Base-by-base conservation (phyloP, 2,888 invertebrate genomes). In the Andrena marginata region DNA sequence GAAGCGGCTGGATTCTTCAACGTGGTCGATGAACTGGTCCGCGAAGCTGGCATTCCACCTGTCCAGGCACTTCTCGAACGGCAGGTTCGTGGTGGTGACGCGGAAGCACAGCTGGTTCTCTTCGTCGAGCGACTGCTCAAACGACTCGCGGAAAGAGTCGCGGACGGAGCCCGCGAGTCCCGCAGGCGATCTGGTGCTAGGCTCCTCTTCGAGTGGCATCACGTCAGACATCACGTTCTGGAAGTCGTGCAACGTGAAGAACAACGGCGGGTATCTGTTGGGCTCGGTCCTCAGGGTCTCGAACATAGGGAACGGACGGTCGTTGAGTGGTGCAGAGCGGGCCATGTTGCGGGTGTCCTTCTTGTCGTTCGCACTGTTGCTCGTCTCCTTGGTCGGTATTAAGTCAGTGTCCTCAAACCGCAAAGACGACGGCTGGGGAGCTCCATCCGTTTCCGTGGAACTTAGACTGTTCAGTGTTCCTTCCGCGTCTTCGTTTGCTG, bases 211-310 rank as follows among this genome's bases (percentile, higher is more conserved):
- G 13, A 23, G 62, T 2, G 35, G 56, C 33, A 73, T 3, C 0
- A 85, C 78, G 20, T 81, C 86, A 0, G 85, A 83, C 90, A 94
- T 92, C 0, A 94, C 93, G 6, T 89, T 87, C 33, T 93, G 87
- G 60, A 92, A 93, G 70, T 94, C 93, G 65, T 90, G 87, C 6
- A 89, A 82, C 0, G 93, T 94, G 72, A 94, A 94, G n/a, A 91
- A 89, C 31, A 94, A 71, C 1, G 93, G 85, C 5, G 92, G 91
- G 77, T 91, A 90, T 72, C 75, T 77, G 80, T 86, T 67, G 2
- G 48, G 13, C 59, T 81, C 69, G 5, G 59, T 80, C 20, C 64
- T 79, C 2, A 73, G 10, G 7, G 59, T 16, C 4, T 81, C 76
- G 71, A 48, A 59, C 2, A 63, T 6, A 1, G 62, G 60, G 35